Evolutionary conservation across 2,888 invertebrate species (phyloP), one percentile per base, ranked within the genome.

Genomic region (Rhagonycha fulva): DNA sequence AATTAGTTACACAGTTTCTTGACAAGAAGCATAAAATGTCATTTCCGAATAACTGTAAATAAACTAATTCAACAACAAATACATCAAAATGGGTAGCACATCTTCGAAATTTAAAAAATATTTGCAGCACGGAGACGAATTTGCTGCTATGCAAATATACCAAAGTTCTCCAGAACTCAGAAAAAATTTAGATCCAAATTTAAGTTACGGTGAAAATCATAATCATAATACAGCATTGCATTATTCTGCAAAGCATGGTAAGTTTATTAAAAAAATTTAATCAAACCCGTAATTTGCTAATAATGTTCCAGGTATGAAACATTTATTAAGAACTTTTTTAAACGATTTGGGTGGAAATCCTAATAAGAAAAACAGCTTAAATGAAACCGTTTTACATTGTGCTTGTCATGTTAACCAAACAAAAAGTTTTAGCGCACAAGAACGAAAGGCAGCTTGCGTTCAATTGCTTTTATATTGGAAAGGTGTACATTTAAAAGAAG

Each of bases 101-200:
- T 92, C 92, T 60, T 92, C 92, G 32, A 93, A 93, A 86, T 92
- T 93, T 85, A 91, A 92, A 81, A 93, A 92, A 83, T 91, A 92
- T 85, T 88, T 93, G 71, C 91, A 92, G 84, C 91, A 92, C 88
- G 93, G 93, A 30, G 93, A 93, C 85, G 93, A 93, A 85, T 92
- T 91, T 84, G 92, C 93, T 71, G 93, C 92, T 14, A 90, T 93
- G 89, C 91, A 92, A 82, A 87, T 88, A 80, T 93, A 91, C 84
- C 91, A 92, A 84, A 90, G 90, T 84, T 90, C 90, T 68, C 90
- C 91, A 26, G 93, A 93, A 82, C 86, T 93, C 78, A 88, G 91
- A 77, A 91, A 91, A 83, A 91, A 89, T 79, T 88, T 93, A 63
- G 92, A 93, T 84, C 92, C 93, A 1, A 93, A 93, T 85, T 87